A percentile compares a stretch with the other conserved stretches of the same genome.
phyloP scores from a whole-genome alignment of 2,888 invertebrate genomes.

The Helobdella robusta region DNA sequence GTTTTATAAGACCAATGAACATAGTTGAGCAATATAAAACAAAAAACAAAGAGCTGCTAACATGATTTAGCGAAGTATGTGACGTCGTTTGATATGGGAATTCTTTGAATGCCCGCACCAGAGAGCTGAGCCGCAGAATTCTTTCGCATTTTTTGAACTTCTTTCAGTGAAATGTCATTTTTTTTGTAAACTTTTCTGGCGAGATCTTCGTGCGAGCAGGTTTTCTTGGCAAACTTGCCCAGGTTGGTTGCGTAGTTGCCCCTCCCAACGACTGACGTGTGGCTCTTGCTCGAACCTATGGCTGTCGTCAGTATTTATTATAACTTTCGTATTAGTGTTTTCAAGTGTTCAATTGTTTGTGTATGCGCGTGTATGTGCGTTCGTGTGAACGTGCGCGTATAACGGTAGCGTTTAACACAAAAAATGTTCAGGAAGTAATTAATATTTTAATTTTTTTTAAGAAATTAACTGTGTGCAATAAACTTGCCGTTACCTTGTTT shows the following conservation, averaged over 20 bases:
- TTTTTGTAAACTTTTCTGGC: slow-evolving; percentile 11
- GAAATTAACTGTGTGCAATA: no score
- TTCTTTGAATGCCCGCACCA: no score
- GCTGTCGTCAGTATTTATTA: no score
- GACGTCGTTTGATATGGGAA: no score
- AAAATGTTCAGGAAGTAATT: no score
- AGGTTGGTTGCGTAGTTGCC: background rate
- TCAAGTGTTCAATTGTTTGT: slow-evolving; percentile 3
- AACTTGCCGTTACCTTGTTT: no score
- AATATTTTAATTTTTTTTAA: no score
- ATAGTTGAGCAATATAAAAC: background rate
- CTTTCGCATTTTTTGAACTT: slow-evolving; percentile 11
- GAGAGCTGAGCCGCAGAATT: background rate
- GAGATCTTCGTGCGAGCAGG: slow-evolving; percentile 23
- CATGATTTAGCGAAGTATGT: no score
- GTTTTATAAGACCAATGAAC: no score
- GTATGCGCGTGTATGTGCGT: slow-evolving; percentile 9
- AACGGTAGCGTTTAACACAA: no score
- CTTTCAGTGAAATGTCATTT: background rate
- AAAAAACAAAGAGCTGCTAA: background rate
- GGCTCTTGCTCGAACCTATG: slow-evolving; percentile 23
- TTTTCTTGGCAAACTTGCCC: slow-evolving; percentile 13
- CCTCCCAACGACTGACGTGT: slow-evolving; percentile 20
- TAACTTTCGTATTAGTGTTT: slow-evolving; percentile 8
- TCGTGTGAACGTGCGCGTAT: background rate